These are phyloP conservation scores for Semaprochilodus insignis DNA, from an alignment of 2,797 vertebrate genomes.

Conservation along the genomic window DNA sequence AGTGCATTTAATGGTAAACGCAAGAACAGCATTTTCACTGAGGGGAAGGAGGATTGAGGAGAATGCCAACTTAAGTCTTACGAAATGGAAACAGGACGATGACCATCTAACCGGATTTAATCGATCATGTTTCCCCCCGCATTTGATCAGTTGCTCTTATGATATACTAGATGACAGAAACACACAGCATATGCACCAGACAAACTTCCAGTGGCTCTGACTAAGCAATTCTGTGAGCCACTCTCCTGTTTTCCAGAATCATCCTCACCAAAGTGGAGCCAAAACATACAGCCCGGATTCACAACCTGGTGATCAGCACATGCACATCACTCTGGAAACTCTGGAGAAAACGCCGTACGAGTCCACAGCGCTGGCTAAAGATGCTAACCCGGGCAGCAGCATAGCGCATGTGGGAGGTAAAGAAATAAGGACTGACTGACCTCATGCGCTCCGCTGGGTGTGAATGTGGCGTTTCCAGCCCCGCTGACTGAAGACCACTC, in stretches of 20 bases:
- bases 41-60: not conserved
- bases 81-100: no score
- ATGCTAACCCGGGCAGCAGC: not conserved
- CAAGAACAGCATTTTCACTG: not conserved
- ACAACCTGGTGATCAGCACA: not conserved
- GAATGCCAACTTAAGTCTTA: not conserved
- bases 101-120: no score
- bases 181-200: not conserved
- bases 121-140: not conserved
- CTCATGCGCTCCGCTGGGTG: slow-evolving; percentile 57
- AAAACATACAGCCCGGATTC: slow-evolving; percentile 7
- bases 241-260: not conserved
- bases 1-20: slow-evolving; percentile 21
- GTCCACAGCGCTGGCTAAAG: not conserved
- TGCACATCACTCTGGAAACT: not conserved
- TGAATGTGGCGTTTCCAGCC: slow-evolving; percentile 23
- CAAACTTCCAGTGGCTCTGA: slow-evolving; percentile 38
- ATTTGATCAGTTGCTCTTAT: not conserved
- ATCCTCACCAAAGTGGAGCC: slow-evolving; percentile 4
- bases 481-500: slow-evolving; percentile 27
- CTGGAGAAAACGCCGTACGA: not conserved
- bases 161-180: not conserved
- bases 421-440: slow-evolving; percentile 57
- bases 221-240: slow-evolving; percentile 26
- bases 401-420: not conserved